These are phyloP conservation scores for Neuroterus valhalla DNA, from an alignment of 1,140 invertebrate genomes.

Conservation along the genomic window DNA sequence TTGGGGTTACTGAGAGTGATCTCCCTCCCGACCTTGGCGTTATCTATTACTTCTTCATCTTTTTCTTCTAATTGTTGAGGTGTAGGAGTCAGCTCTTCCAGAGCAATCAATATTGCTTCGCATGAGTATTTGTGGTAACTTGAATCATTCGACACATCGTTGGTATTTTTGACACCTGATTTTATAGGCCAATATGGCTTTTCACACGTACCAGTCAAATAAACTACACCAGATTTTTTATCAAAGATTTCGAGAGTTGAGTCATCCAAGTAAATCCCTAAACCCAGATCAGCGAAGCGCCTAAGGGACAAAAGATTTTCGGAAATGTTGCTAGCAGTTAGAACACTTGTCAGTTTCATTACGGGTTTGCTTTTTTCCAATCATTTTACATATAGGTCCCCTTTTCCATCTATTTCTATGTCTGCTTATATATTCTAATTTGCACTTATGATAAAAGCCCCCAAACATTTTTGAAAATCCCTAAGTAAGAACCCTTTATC, in stretches of 20 bases:
- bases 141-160: constrained; percentile 1
- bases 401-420: too few relatives aligned
- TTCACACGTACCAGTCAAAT: neutral
- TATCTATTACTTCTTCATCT: neutral
- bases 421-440: constrained; percentile 41
- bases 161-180: constrained; percentile 28
- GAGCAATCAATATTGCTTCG: constrained; percentile 27
- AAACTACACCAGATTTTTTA: neutral
- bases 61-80: neutral
- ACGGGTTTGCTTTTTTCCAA: constrained; percentile 1
- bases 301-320: constrained; percentile 45
- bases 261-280: too few relatives aligned
- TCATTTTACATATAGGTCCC: constrained; percentile 31
- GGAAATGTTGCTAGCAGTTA: constrained; percentile 36
- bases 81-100: neutral
- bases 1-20: too few relatives aligned
- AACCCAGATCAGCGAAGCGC: too few relatives aligned
- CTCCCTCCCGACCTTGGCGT: constrained; percentile 43
- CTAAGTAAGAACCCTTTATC: too few relatives aligned
- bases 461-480: too few relatives aligned
- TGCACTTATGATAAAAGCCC: constrained; percentile 49
- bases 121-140: constrained; percentile 39
- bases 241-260: too few relatives aligned
- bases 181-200: constrained; percentile 40
- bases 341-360: constrained; percentile 37